Evolutionary conservation across 92 coral and sea anemone genomes (phyloP).

Genomic region (Paramuricea clavata): DNA sequence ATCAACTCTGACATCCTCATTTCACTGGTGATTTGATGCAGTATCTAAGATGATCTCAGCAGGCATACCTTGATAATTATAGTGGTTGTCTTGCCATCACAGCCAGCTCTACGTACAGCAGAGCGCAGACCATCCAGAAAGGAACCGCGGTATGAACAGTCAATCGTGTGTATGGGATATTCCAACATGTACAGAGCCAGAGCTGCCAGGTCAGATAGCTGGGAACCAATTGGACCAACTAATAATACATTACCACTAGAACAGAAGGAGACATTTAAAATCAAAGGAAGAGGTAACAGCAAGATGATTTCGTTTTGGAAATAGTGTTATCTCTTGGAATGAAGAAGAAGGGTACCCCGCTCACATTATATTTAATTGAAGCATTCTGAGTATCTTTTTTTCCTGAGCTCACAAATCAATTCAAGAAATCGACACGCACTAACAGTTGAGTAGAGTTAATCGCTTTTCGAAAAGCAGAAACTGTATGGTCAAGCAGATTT

Average conservation of each 20-base stretch:
- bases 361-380: no score
- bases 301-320: background rate
- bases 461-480: no score
- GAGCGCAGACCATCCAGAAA: slow-evolving; percentile 97
- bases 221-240: slow-evolving; percentile 96
- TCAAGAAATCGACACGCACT: no score
- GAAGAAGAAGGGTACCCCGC: no score
- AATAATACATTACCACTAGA: slow-evolving; percentile 88
- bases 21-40: no score
- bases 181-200: slow-evolving; percentile 95
- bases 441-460: no score
- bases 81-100: slow-evolving; percentile 99
- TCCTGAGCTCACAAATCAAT: no score
- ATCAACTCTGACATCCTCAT: no score
- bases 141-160: slow-evolving; percentile 87
- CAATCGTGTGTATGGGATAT: slow-evolving; percentile 87
- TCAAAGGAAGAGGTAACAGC: no score
- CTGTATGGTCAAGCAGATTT: no score
- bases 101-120: slow-evolving; percentile 98
- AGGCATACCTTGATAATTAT: slow-evolving; percentile 81
- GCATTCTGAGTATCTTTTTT: no score
- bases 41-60: background rate
- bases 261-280: background rate
- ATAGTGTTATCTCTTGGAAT: no score
- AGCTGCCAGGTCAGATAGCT: slow-evolving; percentile 79